phyloP scores from a whole-genome alignment of 2,113 vertebrate genomes.

The Sander vitreus region DNA sequence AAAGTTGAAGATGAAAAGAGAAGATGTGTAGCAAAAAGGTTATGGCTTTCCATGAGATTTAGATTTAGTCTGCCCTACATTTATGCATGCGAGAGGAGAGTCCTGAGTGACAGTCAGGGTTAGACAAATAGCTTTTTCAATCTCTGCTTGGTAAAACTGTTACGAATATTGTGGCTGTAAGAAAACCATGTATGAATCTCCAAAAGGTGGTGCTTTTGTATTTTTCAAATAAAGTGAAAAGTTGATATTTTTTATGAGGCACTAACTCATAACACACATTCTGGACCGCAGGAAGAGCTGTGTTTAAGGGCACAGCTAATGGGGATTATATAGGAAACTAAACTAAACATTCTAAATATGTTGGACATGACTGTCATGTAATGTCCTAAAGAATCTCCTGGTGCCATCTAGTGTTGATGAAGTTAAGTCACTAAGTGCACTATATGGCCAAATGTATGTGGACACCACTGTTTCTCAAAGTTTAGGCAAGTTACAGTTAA shows the following conservation, averaged over 20 bases:
- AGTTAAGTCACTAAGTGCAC: neutral
- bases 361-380: neutral
- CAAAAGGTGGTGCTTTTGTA: neutral
- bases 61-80: neutral
- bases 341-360: no score
- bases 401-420: conserved; percentile 55
- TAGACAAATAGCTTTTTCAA: neutral
- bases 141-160: neutral
- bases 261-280: no score
- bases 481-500: neutral
- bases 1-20: conserved; percentile 6
- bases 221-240: neutral
- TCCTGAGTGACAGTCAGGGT: neutral
- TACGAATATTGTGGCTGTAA: neutral
- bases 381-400: conserved; percentile 2
- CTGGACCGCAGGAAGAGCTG: no score
- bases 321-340: no score
- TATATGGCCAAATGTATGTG: neutral
- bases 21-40: neutral
- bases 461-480: neutral
- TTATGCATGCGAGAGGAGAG: neutral
- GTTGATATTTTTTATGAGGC: no score
- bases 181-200: neutral
- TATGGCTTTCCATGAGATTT: neutral
- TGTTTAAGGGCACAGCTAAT: no score